Conservation (phyloP, 2,888 invertebrate genomes). For the Palloptera scutellata region DNA sequence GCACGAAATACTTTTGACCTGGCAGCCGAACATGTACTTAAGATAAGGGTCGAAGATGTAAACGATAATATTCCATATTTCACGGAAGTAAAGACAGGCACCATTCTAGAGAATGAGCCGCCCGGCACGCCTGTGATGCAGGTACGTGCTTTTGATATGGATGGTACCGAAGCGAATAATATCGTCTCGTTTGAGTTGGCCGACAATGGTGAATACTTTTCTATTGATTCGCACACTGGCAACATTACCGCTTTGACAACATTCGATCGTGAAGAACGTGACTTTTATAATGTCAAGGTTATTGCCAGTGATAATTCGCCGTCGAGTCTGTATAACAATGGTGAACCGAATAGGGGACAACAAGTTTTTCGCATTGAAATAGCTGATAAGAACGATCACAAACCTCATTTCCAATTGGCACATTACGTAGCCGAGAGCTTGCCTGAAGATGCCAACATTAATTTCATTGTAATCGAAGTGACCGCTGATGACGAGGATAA, state of each 20-base stretch:
- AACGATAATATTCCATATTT: conserved; percentile 92
- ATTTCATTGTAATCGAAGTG: conserved; percentile 85
- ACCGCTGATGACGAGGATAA: conserved; percentile 88
- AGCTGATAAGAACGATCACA: conserved; percentile 95
- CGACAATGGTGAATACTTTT: conserved; percentile 76
- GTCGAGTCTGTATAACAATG: conserved; percentile 74
- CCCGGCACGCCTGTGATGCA: conserved; percentile 87
- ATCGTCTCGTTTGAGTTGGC: conserved; percentile 81
- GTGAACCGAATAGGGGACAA: conserved; percentile 77
- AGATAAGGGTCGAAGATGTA: conserved; percentile 83
- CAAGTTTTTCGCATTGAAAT: conserved; percentile 90
- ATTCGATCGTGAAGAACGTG: conserved; percentile 87
- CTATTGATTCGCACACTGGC: conserved; percentile 85
- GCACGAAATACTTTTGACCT: conserved; percentile 83
- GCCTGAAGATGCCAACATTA: conserved; percentile 84
- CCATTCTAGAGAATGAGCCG: conserved; percentile 85
- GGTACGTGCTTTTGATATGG: conserved; percentile 83
- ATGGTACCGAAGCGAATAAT: conserved; percentile 84
- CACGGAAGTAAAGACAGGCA: conserved; percentile 81
- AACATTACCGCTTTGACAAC: conserved; percentile 82
- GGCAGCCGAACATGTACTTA: conserved; percentile 80
- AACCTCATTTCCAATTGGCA: conserved; percentile 83
- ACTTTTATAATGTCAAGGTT: conserved; percentile 88
- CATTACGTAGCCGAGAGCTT: conserved; percentile 78
- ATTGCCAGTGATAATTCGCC: conserved; percentile 90